phyloP scores from a whole-genome alignment of 2,888 invertebrate genomes.

The Coremacera marginata region DNA sequence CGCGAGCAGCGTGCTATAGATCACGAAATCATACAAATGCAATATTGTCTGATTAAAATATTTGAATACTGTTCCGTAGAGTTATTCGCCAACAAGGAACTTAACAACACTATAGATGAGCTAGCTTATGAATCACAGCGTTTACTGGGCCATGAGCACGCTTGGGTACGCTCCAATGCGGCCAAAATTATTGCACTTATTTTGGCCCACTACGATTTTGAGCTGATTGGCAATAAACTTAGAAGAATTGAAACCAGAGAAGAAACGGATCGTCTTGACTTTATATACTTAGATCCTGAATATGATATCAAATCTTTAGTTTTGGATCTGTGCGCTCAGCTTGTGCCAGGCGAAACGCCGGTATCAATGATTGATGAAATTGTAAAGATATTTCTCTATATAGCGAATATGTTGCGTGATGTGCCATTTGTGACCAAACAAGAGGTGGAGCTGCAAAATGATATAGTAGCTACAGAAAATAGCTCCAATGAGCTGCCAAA shows the following conservation, averaged over 20 bases:
- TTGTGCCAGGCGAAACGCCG: constrained; percentile 76
- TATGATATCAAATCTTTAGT: constrained; percentile 76
- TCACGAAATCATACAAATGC: constrained; percentile 81
- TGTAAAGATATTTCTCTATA: constrained; percentile 77
- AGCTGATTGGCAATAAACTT: constrained; percentile 72
- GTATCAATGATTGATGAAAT: constrained; percentile 81
- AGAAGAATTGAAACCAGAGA: constrained; percentile 60
- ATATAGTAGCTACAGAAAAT: constrained; percentile 56
- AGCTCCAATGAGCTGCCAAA: constrained; percentile 54
- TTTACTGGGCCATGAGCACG: constrained; percentile 84
- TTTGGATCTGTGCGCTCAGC: constrained; percentile 82
- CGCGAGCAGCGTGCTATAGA: constrained; percentile 77
- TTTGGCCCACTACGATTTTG: constrained; percentile 75
- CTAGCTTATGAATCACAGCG: constrained; percentile 78
- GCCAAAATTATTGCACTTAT: constrained; percentile 82
- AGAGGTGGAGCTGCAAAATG: constrained; percentile 58
- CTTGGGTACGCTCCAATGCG: constrained; percentile 86
- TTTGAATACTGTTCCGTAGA: constrained; percentile 75
- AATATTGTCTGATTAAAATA: constrained; percentile 79
- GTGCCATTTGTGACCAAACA: constrained; percentile 66
- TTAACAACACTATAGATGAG: constrained; percentile 70
- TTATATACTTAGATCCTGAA: constrained; percentile 75
- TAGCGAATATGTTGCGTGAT: constrained; percentile 77
- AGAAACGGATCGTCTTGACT: constrained; percentile 67
- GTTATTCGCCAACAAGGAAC: constrained; percentile 68